phyloP scores from a whole-genome alignment of 2,888 invertebrate genomes.

The Meiosimyza platycephala region DNA sequence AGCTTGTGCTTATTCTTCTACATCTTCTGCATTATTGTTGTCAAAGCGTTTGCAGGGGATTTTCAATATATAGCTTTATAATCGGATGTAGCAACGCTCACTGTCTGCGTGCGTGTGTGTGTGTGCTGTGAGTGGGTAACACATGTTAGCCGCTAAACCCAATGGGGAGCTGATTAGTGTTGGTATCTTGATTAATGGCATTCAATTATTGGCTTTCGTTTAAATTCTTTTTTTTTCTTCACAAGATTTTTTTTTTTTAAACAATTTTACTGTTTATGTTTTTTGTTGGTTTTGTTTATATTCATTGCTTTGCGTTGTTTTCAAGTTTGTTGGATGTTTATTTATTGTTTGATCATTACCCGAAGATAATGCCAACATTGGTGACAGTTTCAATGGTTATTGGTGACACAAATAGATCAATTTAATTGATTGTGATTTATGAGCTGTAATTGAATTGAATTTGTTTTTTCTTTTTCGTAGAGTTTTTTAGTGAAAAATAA shows the following conservation, averaged over 20 bases:
- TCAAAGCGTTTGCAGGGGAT: conserved; percentile 17
- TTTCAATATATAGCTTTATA: conserved; percentile 1
- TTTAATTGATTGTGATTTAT: conserved; percentile 44
- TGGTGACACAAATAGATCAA: conserved; percentile 45
- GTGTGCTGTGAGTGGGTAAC: conserved; percentile 1
- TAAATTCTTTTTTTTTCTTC: not conserved
- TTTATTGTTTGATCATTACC: not conserved
- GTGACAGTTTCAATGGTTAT: conserved; percentile 33
- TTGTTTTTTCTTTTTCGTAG: too few species aligned
- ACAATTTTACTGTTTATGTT: not conserved
- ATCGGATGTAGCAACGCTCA: not conserved
- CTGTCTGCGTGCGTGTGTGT: not conserved
- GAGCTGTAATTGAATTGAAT: conserved; percentile 7
- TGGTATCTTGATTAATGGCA: conserved; percentile 32
- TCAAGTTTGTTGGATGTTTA: conserved; percentile 2
- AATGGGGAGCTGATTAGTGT: conserved; percentile 23
- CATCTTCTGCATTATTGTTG: not conserved
- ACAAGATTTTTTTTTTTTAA: not conserved
- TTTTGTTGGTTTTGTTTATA: not conserved
- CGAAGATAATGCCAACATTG: conserved; percentile 7
- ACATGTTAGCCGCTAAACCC: conserved; percentile 15
- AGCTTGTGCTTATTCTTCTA: conserved; percentile 6
- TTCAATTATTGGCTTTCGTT: conserved; percentile 19
- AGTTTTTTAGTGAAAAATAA: too few species aligned
- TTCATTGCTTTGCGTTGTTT: not conserved